Percentiles rank a stretch among this genome's conserved stretches.
phyloP scores from a whole-genome alignment of 2,888 invertebrate species.

The Drosophila putrida region DNA sequence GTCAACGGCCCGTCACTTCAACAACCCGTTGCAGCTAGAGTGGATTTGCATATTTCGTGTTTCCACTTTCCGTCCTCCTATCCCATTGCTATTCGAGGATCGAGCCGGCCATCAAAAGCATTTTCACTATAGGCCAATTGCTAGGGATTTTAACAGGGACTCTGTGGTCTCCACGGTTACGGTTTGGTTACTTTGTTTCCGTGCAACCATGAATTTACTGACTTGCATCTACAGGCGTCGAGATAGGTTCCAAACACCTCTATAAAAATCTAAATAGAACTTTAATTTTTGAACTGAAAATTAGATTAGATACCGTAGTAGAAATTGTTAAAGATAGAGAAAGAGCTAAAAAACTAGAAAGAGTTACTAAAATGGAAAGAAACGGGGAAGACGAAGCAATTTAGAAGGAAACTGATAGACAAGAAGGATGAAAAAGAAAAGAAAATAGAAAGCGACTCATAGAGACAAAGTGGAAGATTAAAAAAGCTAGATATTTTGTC shows the following conservation, averaged over 20 bases:
- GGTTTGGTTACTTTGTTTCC: conserved; percentile 24
- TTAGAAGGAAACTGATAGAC: too few relatives aligned
- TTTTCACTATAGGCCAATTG: conserved; percentile 26
- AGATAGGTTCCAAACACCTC: not conserved
- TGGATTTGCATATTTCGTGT: conserved; percentile 56
- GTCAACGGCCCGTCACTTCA: conserved; percentile 39
- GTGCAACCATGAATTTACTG: not conserved
- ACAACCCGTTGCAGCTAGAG: conserved; percentile 25
- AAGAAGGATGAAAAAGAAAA: too few relatives aligned
- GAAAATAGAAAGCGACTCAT: not conserved
- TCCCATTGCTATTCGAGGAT: conserved; percentile 1
- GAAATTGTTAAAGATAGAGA: not conserved
- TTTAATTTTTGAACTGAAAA: not conserved
- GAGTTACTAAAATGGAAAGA: too few relatives aligned
- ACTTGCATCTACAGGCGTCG: conserved; percentile 10
- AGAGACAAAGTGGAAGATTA: not conserved
- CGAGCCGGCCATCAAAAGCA: conserved; percentile 20
- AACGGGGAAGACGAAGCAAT: too few relatives aligned
- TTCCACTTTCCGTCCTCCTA: not conserved
- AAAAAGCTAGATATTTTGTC: too few relatives aligned
- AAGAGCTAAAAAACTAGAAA: not conserved
- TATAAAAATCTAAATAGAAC: not conserved
- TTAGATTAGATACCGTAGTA: too few relatives aligned
- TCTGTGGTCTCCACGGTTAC: conserved; percentile 11
- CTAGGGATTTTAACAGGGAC: not conserved